Evolutionary conservation across 2,797 vertebrate genomes (phyloP).

Genomic region (Sandelia bainsii): DNA sequence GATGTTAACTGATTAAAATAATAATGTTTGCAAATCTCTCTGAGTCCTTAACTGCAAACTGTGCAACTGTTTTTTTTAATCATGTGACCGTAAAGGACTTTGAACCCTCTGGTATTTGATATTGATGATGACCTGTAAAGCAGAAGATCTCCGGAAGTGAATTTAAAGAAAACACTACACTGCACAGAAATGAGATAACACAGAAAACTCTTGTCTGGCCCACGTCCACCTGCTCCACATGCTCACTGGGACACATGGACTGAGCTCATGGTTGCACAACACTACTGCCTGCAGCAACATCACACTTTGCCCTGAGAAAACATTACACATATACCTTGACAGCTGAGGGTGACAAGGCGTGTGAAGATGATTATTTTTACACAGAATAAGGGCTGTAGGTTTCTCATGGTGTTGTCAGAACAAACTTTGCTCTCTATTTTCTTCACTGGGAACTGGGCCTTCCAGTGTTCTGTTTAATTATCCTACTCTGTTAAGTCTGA

Average conservation of each 20-base stretch:
- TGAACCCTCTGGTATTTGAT: too few species aligned
- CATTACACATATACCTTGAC: conserved; percentile 10
- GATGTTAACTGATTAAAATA: too few species aligned
- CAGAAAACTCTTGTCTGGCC: conserved; percentile 23
- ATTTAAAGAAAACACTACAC: conserved; percentile 11
- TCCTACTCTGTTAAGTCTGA: not conserved
- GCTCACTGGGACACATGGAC: conserved; percentile 47
- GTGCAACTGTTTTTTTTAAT: too few species aligned
- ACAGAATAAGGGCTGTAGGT: not conserved
- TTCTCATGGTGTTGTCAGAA: not conserved
- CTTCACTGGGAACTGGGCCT: not conserved
- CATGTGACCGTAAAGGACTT: not conserved
- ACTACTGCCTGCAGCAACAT: conserved; percentile 21
- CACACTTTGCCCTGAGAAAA: conserved; percentile 52
- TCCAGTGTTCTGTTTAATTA: not conserved
- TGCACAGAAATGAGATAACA: conserved; percentile 39
- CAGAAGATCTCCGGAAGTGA: not conserved
- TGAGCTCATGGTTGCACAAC: conserved; percentile 54
- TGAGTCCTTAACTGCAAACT: too few species aligned
- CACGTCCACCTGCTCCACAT: conserved; percentile 50
- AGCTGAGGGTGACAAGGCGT: conserved; percentile 25
- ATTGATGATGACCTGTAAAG: too few species aligned
- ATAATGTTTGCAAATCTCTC: too few species aligned
- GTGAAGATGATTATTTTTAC: not conserved
- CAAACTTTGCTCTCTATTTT: not conserved